phyloP scores from a whole-genome alignment of 2,888 invertebrate species.

The Acanthococcus lagerstroemiae region DNA sequence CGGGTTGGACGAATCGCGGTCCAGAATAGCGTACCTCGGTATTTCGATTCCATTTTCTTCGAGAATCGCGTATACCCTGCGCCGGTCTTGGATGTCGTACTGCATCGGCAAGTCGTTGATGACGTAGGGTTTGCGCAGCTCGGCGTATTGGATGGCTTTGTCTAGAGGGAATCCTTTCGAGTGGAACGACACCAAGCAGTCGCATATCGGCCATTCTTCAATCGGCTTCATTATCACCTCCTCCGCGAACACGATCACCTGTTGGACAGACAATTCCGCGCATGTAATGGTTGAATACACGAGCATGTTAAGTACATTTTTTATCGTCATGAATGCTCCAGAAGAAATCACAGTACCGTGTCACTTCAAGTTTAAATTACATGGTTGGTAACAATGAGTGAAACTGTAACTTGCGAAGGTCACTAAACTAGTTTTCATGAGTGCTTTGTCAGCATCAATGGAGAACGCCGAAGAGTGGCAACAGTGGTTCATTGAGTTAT shows the following conservation, averaged over 20 bases:
- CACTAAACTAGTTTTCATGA: too few species aligned
- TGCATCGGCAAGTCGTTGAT: conserved; percentile 98
- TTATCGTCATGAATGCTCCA: too few species aligned
- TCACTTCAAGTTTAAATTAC: too few species aligned
- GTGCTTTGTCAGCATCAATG: too few species aligned
- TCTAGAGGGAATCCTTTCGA: conserved; percentile 97
- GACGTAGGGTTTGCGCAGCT: conserved; percentile 85
- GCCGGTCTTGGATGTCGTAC: conserved; percentile 89
- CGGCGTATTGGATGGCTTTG: conserved; percentile 93
- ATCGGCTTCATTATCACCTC: conserved; percentile 91
- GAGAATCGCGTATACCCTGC: conserved; percentile 89
- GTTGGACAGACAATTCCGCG: too few species aligned
- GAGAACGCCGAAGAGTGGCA: too few species aligned
- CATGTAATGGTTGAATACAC: too few species aligned
- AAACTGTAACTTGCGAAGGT: too few species aligned
- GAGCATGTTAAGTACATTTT: too few species aligned
- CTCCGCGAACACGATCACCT: conserved; percentile 90
- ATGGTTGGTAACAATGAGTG: too few species aligned
- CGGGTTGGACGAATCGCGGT: conserved; percentile 84
- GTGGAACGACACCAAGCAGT: conserved; percentile 96
- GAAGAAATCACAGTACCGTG: too few species aligned
- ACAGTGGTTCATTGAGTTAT: too few species aligned
- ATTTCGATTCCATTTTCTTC: conserved; percentile 92
- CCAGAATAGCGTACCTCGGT: conserved; percentile 92
- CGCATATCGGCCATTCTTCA: conserved; percentile 95